Evolutionary conservation across 35 echinoderm and acorn worm genomes (phyloP).

Genomic region (Eucidaris tribuloides): DNA sequence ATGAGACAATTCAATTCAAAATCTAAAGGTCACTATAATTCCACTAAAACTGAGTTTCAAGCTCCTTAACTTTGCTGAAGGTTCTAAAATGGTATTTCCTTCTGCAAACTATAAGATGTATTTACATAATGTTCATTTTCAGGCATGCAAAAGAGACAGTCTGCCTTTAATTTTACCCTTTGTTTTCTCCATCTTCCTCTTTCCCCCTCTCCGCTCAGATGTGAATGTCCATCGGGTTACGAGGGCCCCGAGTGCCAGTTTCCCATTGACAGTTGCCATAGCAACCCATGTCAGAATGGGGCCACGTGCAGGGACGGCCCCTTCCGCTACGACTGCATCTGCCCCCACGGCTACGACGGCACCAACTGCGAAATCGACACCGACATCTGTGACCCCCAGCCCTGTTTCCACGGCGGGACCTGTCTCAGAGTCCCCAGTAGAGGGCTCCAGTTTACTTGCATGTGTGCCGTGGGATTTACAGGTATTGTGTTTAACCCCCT

Average conservation of each 20-base stretch:
- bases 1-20: too few relatives aligned
- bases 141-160: too few relatives aligned
- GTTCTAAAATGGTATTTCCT: too few relatives aligned
- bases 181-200: too few relatives aligned
- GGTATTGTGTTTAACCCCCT: conserved; percentile 46
- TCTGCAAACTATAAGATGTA: too few relatives aligned
- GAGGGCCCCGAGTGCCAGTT: conserved; percentile 68
- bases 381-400: conserved; percentile 90
- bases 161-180: too few relatives aligned
- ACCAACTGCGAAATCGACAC: conserved; percentile 87
- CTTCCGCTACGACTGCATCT: conserved; percentile 77
- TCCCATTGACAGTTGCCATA: conserved; percentile 75
- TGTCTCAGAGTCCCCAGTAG: conserved; percentile 55
- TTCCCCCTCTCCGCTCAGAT: too few relatives aligned
- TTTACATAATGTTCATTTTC: too few relatives aligned
- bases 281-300: conserved; percentile 81
- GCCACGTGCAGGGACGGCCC: conserved; percentile 75
- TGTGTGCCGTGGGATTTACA: conserved; percentile 84
- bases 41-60: too few relatives aligned
- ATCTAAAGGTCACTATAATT: too few relatives aligned
- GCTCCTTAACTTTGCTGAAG: too few relatives aligned
- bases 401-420: conserved; percentile 90
- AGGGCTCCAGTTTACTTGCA: conserved; percentile 69
- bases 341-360: conserved; percentile 51
- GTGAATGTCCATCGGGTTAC: conserved; percentile 70